Conservation (phyloP, 2,113 vertebrate genomes). For the Capreolus pygargus region DNA sequence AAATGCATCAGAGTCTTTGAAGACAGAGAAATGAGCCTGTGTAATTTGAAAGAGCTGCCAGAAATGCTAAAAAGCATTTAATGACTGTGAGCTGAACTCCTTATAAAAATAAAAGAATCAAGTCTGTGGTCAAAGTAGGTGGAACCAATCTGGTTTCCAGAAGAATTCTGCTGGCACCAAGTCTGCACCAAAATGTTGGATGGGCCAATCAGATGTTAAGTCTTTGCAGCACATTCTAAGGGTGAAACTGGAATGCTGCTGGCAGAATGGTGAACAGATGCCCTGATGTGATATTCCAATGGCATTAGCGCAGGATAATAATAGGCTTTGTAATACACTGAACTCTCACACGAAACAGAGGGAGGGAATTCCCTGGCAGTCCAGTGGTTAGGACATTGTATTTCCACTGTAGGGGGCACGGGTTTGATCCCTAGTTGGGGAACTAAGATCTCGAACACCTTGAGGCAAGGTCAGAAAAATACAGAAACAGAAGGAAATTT, state of each 20-base stretch:
- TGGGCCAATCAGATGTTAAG: background rate
- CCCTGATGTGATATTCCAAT: background rate
- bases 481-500: background rate
- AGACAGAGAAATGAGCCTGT: background rate
- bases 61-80: background rate
- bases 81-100: background rate
- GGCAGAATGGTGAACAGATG: background rate
- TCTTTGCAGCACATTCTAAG: background rate
- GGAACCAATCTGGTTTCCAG: background rate
- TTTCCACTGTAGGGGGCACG: background rate
- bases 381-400: background rate
- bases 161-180: background rate
- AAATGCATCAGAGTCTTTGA: background rate
- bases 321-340: background rate
- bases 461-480: background rate
- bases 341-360: background rate
- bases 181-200: background rate
- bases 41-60: background rate
- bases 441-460: background rate
- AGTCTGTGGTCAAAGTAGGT: background rate
- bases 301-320: background rate
- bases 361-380: background rate
- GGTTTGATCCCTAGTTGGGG: background rate
- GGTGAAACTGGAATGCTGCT: background rate
- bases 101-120: background rate